phyloP scores from a whole-genome alignment of 2,797 vertebrate genomes.

The Cirrhinus molitorella region DNA sequence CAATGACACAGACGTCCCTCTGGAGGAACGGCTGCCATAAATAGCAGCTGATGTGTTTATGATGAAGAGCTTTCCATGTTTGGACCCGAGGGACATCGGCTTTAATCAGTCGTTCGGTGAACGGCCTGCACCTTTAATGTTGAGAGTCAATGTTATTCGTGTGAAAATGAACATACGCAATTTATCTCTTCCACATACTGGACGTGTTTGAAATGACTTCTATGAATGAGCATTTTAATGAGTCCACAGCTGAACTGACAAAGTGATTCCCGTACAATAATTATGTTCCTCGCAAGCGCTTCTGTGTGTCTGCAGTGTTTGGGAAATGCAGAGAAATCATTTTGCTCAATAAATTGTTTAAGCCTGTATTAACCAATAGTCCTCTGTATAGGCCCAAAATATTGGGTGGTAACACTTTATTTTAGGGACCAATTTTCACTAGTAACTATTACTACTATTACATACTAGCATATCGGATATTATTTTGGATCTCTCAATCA shows the following conservation, averaged over 20 bases:
- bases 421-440: not conserved
- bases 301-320: not conserved
- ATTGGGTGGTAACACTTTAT: not conserved
- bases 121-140: conserved; percentile 47
- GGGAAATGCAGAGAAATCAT: not conserved
- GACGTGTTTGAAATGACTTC: not conserved
- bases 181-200: not conserved
- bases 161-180: not conserved
- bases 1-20: conserved; percentile 20
- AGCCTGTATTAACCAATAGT: not conserved
- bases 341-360: not conserved
- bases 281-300: not conserved
- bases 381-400: not conserved
- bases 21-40: conserved; percentile 53
- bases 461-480: not conserved
- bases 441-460: not conserved
- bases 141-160: conserved; percentile 33
- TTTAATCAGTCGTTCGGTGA: conserved; percentile 44
- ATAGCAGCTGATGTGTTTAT: conserved; percentile 58
- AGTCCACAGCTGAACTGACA: not conserved
- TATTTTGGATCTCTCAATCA: not conserved
- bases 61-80: conserved; percentile 61
- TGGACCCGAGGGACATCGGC: conserved; percentile 30
- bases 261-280: not conserved
- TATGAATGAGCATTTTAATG: conserved; percentile 3